Percentiles rank a stretch among this genome's conserved stretches.
Conservation (phyloP, 2,113 vertebrate genomes). For the Terrapene triunguis region DNA sequence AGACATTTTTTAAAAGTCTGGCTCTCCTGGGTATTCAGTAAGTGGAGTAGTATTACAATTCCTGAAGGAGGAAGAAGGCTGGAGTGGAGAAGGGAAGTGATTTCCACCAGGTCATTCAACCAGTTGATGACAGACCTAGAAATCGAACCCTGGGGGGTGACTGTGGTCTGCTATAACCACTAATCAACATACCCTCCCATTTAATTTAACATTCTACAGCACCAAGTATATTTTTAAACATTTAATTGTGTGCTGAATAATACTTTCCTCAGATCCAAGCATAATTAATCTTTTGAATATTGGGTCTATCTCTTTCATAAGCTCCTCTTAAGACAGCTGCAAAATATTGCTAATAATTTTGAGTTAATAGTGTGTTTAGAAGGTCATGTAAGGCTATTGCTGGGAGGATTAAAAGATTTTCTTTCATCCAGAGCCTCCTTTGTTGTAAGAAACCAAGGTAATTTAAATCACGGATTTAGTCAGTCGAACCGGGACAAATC, state of each 20-base stretch:
- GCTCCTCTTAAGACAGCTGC: slow-evolving; percentile 51
- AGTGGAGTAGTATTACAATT: background rate
- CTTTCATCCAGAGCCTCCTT: slow-evolving; percentile 70
- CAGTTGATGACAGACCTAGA: slow-evolving; percentile 60
- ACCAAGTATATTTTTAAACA: slow-evolving; percentile 50
- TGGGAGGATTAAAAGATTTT: slow-evolving; percentile 79
- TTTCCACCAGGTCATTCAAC: slow-evolving; percentile 9
- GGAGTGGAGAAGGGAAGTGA: slow-evolving; percentile 25
- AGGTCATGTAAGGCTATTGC: slow-evolving; percentile 80
- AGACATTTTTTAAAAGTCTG: slow-evolving; percentile 16
- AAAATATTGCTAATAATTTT: slow-evolving; percentile 69
- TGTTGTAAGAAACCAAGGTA: slow-evolving; percentile 80
- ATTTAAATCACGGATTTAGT: slow-evolving; percentile 84
- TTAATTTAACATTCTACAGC: slow-evolving; percentile 51
- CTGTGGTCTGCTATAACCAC: slow-evolving; percentile 51
- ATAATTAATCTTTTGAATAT: slow-evolving; percentile 29
- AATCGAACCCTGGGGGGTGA: slow-evolving; percentile 44
- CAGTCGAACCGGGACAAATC: slow-evolving; percentile 71
- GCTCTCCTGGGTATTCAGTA: background rate
- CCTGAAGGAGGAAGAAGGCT: slow-evolving; percentile 18
- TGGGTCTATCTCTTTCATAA: slow-evolving; percentile 51
- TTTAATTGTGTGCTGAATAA: slow-evolving; percentile 53
- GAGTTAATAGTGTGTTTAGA: slow-evolving; percentile 64
- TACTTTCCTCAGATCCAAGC: slow-evolving; percentile 10
- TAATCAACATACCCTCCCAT: slow-evolving; percentile 55